A percentile compares a stretch with the other conserved stretches of the same genome.
These are phyloP conservation scores for Teleiodes luculella DNA, from an alignment of 2,888 invertebrate genomes.

Conservation along the genomic window DNA sequence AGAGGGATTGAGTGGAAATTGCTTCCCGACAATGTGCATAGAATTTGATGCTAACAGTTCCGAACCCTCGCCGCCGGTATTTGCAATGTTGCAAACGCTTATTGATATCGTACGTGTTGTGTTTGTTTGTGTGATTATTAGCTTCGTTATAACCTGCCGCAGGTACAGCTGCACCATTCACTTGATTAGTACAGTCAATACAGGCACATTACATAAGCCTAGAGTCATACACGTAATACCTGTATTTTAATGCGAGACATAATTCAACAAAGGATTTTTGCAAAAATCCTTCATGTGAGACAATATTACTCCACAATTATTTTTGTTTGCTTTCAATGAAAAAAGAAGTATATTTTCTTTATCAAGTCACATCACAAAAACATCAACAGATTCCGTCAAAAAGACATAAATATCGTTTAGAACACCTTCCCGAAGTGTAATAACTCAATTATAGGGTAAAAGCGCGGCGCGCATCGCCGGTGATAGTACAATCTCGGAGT, in stretches of 20 bases:
- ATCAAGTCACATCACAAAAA: slow-evolving; percentile 12
- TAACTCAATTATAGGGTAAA: slow-evolving; percentile 68
- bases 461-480: slow-evolving; percentile 55
- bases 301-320: too few relatives aligned
- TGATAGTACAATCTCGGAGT: slow-evolving; percentile 63
- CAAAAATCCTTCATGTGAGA: too few relatives aligned
- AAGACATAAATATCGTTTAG: slow-evolving; percentile 46
- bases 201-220: neutral
- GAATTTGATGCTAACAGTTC: slow-evolving; percentile 64
- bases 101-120: slow-evolving; percentile 8
- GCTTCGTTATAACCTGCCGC: neutral
- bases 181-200: slow-evolving; percentile 2
- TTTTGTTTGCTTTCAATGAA: too few relatives aligned
- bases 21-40: slow-evolving; percentile 72
- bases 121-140: slow-evolving; percentile 7
- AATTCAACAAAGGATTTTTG: too few relatives aligned
- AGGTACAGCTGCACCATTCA: neutral
- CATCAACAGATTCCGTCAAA: slow-evolving; percentile 28
- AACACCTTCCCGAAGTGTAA: slow-evolving; percentile 44
- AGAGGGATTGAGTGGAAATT: slow-evolving; percentile 75
- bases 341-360: too few relatives aligned
- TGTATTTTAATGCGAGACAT: too few relatives aligned
- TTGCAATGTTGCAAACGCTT: slow-evolving; percentile 12
- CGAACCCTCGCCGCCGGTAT: slow-evolving; percentile 29
- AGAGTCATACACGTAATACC: neutral